Evolutionary conservation across 1,140 invertebrate species (phyloP).

Genomic region (Eriocheir sinensis): DNA sequence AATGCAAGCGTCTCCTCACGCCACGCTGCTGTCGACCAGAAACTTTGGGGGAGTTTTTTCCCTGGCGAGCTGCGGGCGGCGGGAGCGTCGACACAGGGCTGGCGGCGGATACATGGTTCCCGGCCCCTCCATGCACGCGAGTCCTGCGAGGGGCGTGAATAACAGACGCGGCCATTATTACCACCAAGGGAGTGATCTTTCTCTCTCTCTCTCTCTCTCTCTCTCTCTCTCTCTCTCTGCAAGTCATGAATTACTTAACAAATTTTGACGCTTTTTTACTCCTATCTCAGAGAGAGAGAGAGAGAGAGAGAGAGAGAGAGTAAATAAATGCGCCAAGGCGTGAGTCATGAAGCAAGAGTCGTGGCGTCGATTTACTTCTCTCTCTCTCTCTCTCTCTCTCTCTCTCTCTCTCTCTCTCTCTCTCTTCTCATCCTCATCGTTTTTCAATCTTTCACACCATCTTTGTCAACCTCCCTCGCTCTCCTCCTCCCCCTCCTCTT

Average conservation of each 20-base stretch:
- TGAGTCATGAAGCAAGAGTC: too few species aligned
- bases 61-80: neutral
- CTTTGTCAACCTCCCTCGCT: too few species aligned
- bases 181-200: neutral
- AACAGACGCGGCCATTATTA: constrained; percentile 1
- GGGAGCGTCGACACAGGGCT: neutral
- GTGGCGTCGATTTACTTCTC: too few species aligned
- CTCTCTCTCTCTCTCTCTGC: neutral
- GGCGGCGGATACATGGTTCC: neutral
- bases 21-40: too few species aligned
- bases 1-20: too few species aligned
- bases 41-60: neutral
- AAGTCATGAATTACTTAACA: neutral
- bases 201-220: constrained; percentile 7
- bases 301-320: neutral
- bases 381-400: too few species aligned
- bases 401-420: too few species aligned
- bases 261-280: neutral
- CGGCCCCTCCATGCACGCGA: neutral
- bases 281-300: neutral
- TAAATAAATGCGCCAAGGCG: too few species aligned
- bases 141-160: neutral
- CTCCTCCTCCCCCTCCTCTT: neutral
- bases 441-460: too few species aligned
- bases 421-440: too few species aligned